Evolutionary conservation across 2,113 vertebrate species (phyloP).

Genomic region (Bos javanicus): DNA sequence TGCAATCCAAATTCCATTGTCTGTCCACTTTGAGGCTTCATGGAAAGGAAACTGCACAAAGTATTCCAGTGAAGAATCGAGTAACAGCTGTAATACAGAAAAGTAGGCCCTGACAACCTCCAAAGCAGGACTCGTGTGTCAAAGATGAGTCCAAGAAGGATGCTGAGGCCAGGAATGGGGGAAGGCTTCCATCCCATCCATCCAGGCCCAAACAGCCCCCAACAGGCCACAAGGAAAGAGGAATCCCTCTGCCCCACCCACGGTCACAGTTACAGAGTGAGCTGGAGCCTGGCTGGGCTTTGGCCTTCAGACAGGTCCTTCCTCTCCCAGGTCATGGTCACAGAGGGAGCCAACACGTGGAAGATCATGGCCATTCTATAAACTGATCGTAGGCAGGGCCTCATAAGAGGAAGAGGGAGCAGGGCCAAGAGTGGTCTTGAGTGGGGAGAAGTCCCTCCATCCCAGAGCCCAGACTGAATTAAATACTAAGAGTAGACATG

Average conservation of each 20-base stretch:
- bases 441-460: background rate
- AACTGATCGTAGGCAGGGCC: background rate
- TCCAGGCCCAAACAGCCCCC: background rate
- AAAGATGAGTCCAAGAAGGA: background rate
- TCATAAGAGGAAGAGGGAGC: background rate
- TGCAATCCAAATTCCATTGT: background rate
- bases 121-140: background rate
- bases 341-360: background rate
- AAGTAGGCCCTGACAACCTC: background rate
- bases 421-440: background rate
- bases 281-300: background rate
- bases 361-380: background rate
- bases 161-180: background rate
- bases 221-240: background rate
- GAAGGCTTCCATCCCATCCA: fast-evolving
- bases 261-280: fast-evolving
- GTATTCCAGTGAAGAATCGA: background rate
- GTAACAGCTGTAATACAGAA: background rate
- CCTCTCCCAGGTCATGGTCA: background rate
- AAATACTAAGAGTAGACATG: background rate
- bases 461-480: background rate
- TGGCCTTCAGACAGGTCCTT: background rate
- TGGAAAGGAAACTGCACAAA: background rate
- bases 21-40: background rate
- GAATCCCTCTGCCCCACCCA: background rate